These are phyloP conservation scores for Chloroceryle aenea DNA, from an alignment of 2,113 vertebrate genomes.

Conservation along the genomic window DNA sequence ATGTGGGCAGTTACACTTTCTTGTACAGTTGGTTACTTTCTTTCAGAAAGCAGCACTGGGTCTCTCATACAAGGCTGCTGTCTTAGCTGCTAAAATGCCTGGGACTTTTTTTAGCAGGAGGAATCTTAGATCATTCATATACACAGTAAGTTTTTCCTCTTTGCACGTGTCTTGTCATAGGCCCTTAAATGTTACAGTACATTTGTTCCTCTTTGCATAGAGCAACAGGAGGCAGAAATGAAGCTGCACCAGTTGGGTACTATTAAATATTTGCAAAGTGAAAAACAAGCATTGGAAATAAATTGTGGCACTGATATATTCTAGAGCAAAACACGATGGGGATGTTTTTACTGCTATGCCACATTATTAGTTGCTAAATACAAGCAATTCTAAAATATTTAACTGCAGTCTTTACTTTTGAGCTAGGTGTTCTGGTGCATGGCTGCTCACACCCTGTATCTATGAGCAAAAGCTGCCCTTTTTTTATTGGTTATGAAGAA, in stretches of 20 bases:
- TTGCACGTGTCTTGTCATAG: background rate
- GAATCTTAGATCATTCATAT: constrained; percentile 11
- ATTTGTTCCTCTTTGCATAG: background rate
- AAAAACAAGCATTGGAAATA: background rate
- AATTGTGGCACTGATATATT: background rate
- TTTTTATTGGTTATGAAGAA: background rate
- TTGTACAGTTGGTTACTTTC: background rate
- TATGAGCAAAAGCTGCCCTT: background rate
- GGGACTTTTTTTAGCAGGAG: constrained; percentile 6
- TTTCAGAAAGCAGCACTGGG: background rate
- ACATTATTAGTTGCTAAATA: background rate
- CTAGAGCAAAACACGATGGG: background rate
- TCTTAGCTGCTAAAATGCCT: constrained; percentile 12
- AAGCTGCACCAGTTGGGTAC: background rate
- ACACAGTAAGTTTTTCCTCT: constrained; percentile 41
- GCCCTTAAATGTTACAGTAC: background rate
- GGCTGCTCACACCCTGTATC: background rate
- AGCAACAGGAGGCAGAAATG: background rate
- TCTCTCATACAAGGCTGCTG: background rate
- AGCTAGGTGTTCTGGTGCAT: background rate
- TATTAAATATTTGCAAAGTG: background rate
- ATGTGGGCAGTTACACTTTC: constrained; percentile 41
- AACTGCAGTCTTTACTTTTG: background rate
- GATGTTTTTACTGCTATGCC: background rate
- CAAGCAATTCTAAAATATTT: background rate